Evolutionary conservation across 2,797 vertebrate species (phyloP), one percentile per base, ranked within the genome.

Genomic region (Setipinna tenuifilis): DNA sequence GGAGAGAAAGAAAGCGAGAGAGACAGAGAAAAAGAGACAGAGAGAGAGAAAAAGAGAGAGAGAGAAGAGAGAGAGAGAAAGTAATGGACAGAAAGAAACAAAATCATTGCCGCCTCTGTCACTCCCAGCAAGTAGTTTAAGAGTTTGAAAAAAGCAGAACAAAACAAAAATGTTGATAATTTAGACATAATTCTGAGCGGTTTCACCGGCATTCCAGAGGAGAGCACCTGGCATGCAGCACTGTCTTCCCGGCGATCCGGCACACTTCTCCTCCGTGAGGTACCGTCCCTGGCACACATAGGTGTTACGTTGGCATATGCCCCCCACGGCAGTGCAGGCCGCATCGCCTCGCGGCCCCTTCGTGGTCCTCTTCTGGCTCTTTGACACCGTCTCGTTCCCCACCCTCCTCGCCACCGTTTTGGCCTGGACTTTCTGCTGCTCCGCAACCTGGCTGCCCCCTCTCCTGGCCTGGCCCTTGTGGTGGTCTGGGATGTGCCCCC

Each of bases 151-250:
- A 31, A 28, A 0, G 71, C 31, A 83, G 6, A 44, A 50, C 12
- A 50, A 65, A 83, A 9, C 48, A 16, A n/a, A 62, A 44, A 44
- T 23, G 71, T 78, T 0, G 31, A 31, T 21, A 78, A 41, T 41
- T 3, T 9, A 44, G 31, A 61, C 31, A 44, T n/a, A n/a, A n/a
- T 25, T 44, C 17, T 31, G 12, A 57, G 14, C 12, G 14, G 17
- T n/a, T 11, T 57, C 35, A 23, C 23, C 21, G 11, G 48, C 21
- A n/a, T 19, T 11, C 11, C 25, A 44, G 14, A n/a, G 82, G 9
- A 54, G 16, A 17, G n/a, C 85, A 93, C 93, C 93, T 92, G 90
- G 87, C 61, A 89, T 23, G 81, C 93, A 94, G 81, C 93, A 94
- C 75, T 90, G 90, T 2, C 31, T 14, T 0, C 16, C 87, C 35